These are phyloP conservation scores for Synodontis membranacea DNA, from an alignment of 2,113 vertebrate genomes.

Conservation along the genomic window DNA sequence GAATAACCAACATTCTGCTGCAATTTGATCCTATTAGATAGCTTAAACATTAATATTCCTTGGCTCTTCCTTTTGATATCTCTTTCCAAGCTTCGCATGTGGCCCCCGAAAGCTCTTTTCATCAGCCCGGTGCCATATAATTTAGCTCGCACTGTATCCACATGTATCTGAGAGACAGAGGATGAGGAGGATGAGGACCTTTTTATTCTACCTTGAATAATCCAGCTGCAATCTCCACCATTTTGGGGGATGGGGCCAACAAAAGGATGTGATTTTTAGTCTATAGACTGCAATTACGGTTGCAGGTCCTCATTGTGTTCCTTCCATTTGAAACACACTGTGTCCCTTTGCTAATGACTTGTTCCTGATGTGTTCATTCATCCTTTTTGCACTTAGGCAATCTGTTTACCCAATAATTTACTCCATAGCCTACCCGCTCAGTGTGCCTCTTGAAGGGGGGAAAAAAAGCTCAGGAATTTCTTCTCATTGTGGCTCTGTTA, in stretches of 20 bases:
- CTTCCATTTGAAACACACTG: conserved; percentile 60
- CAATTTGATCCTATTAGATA: neutral
- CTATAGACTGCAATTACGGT: conserved; percentile 60
- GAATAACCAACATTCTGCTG: neutral
- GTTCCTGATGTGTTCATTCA: conserved; percentile 67
- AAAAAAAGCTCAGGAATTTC: conserved; percentile 57
- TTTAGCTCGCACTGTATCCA: conserved; percentile 29
- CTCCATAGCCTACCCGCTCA: conserved; percentile 57
- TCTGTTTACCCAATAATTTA: conserved; percentile 68
- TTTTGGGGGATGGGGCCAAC: conserved; percentile 48
- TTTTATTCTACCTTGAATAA: conserved; percentile 41
- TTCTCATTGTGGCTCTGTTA: conserved; percentile 60
- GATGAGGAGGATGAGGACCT: conserved; percentile 6
- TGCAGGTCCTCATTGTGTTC: conserved; percentile 52
- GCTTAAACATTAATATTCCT: conserved; percentile 55
- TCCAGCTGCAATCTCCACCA: conserved; percentile 55
- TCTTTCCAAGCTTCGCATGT: neutral
- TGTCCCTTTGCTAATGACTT: conserved; percentile 61
- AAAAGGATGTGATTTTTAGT: conserved; percentile 59
- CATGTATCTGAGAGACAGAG: conserved; percentile 32
- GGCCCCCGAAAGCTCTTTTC: neutral
- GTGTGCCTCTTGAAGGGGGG: conserved; percentile 44
- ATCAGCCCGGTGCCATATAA: conserved; percentile 39
- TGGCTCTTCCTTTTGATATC: neutral
- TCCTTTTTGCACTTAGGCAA: conserved; percentile 65